Evolutionary conservation across 2,113 vertebrate genomes (phyloP).

Genomic region (Amia ocellicauda): DNA sequence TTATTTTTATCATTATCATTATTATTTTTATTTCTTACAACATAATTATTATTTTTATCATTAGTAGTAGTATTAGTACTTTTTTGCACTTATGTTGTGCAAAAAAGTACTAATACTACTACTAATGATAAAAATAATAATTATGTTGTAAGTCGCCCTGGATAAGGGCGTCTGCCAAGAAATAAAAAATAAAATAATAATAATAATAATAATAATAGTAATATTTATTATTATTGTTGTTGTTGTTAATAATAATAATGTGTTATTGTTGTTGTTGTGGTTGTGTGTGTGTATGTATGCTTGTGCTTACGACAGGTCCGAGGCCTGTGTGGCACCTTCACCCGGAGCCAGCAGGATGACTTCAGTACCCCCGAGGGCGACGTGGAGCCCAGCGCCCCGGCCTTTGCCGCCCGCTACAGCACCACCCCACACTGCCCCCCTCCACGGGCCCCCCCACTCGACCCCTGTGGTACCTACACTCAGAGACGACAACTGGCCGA

Average conservation of each 20-base stretch:
- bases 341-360: slow-evolving; percentile 83
- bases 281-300: no score
- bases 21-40: neutral
- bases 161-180: no score
- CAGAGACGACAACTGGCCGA: slow-evolving; percentile 64
- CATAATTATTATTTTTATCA: no score
- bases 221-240: no score
- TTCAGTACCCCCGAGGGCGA: slow-evolving; percentile 83
- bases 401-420: slow-evolving; percentile 74
- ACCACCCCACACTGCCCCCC: slow-evolving; percentile 48
- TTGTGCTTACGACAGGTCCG: slow-evolving; percentile 80
- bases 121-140: no score
- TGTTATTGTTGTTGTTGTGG: neutral
- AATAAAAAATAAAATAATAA: neutral
- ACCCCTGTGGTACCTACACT: slow-evolving; percentile 65
- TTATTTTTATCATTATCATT: no score
- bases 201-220: no score
- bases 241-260: neutral
- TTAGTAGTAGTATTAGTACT: no score
- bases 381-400: slow-evolving; percentile 62
- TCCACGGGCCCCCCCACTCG: neutral
- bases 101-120: no score
- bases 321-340: slow-evolving; percentile 85
- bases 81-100: no score
- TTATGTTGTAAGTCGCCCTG: no score